Evolutionary conservation across 2,888 invertebrate species (phyloP).

Genomic region (Epinotia nisella): DNA sequence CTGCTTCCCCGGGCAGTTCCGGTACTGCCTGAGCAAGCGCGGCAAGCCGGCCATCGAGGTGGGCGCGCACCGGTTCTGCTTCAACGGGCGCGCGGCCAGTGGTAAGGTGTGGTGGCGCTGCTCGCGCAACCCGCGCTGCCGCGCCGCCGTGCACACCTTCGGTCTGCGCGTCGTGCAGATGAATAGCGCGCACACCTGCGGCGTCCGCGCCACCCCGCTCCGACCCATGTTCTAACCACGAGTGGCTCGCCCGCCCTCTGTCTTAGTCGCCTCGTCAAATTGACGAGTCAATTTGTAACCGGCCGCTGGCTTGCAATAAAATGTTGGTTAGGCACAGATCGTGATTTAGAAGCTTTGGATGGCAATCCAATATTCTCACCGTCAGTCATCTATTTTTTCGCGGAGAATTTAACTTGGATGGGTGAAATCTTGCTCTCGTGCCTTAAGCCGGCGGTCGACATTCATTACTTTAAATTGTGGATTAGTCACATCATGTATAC

Average conservation of each 20-base stretch:
- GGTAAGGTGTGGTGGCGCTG: slow-evolving; percentile 83
- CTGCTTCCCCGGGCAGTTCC: slow-evolving; percentile 80
- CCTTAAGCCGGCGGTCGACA: slow-evolving; percentile 74
- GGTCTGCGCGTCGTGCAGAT: slow-evolving; percentile 79
- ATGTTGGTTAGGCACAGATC: slow-evolving; percentile 71
- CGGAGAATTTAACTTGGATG: slow-evolving; percentile 58
- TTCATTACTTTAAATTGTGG: slow-evolving; percentile 55
- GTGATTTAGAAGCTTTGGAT: slow-evolving; percentile 63
- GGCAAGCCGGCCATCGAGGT: slow-evolving; percentile 81
- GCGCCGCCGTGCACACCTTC: slow-evolving; percentile 80
- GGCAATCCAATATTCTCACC: slow-evolving; percentile 46
- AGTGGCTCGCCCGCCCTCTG: background rate
- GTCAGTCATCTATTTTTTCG: slow-evolving; percentile 53
- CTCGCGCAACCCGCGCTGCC: slow-evolving; percentile 79
- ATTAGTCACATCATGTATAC: slow-evolving; percentile 60
- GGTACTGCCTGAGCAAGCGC: slow-evolving; percentile 80
- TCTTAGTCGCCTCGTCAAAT: slow-evolving; percentile 8
- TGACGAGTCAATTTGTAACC: slow-evolving; percentile 61
- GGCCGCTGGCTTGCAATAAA: slow-evolving; percentile 68
- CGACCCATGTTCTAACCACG: slow-evolving; percentile 74
- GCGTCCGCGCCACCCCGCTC: slow-evolving; percentile 78
- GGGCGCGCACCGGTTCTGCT: slow-evolving; percentile 80
- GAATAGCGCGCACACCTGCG: slow-evolving; percentile 81
- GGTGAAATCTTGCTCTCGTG: slow-evolving; percentile 76
- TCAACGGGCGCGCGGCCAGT: slow-evolving; percentile 80